These are phyloP conservation scores for Colletes collaris DNA, from an alignment of 2,888 invertebrate species.

Conservation along the genomic window DNA sequence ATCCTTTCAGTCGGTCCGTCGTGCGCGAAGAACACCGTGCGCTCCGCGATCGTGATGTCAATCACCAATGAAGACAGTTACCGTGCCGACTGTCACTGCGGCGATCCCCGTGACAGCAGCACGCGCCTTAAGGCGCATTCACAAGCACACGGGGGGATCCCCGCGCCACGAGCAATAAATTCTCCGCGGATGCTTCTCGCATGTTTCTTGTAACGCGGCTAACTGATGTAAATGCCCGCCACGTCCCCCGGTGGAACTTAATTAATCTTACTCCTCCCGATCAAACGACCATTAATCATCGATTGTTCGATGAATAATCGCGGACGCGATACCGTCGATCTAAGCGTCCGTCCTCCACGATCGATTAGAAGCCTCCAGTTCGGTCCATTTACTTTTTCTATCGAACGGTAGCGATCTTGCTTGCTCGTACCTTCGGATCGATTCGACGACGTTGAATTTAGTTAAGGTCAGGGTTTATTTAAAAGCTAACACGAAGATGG, in stretches of 20 bases:
- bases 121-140: constrained; percentile 65
- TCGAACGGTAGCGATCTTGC: too few relatives aligned
- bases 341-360: neutral
- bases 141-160: constrained; percentile 42
- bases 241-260: constrained; percentile 51
- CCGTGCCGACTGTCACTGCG: constrained; percentile 60
- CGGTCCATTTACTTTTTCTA: neutral
- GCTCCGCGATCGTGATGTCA: constrained; percentile 71
- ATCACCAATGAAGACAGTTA: constrained; percentile 74
- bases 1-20: constrained; percentile 25
- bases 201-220: constrained; percentile 61
- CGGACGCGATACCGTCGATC: constrained; percentile 3
- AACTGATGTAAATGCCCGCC: constrained; percentile 57
- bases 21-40: constrained; percentile 30
- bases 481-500: too few relatives aligned
- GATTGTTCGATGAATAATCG: constrained; percentile 43
- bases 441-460: too few relatives aligned
- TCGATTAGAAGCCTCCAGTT: constrained; percentile 19
- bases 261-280: constrained; percentile 59
- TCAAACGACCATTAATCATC: constrained; percentile 52
- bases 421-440: too few relatives aligned
- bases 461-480: too few relatives aligned
- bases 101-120: constrained; percentile 64
- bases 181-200: constrained; percentile 55
- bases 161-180: constrained; percentile 58